phyloP scores from a whole-genome alignment of 1,140 invertebrate genomes.

The Heliothis subflexa region DNA sequence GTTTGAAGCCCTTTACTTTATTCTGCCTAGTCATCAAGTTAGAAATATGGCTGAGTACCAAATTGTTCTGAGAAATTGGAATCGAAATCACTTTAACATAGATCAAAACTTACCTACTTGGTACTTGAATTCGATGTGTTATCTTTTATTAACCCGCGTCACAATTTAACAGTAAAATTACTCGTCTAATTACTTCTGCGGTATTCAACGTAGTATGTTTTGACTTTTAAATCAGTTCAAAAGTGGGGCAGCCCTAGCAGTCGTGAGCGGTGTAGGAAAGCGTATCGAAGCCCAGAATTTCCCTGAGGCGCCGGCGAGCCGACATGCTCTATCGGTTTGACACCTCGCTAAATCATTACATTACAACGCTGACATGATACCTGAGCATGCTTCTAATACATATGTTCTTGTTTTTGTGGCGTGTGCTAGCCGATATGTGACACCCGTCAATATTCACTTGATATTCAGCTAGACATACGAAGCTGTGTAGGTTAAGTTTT shows the following conservation, averaged over 20 bases:
- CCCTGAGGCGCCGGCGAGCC: slow-evolving; percentile 47
- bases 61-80: too few relatives aligned
- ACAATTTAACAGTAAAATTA: not conserved
- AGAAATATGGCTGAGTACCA: too few relatives aligned
- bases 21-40: too few relatives aligned
- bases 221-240: slow-evolving; percentile 13
- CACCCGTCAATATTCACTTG: not conserved
- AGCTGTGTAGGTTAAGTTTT: too few relatives aligned
- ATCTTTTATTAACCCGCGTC: not conserved
- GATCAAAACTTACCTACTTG: too few relatives aligned
- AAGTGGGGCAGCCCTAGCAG: slow-evolving; percentile 33
- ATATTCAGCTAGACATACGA: too few relatives aligned
- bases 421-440: not conserved
- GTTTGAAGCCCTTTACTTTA: too few relatives aligned
- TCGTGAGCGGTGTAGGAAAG: slow-evolving; percentile 53
- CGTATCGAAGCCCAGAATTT: slow-evolving; percentile 54
- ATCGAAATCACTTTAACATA: too few relatives aligned
- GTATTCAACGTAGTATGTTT: not conserved
- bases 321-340: slow-evolving; percentile 49
- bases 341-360: slow-evolving; percentile 41
- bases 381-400: slow-evolving; percentile 6
- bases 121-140: too few relatives aligned
- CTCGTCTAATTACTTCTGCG: slow-evolving; percentile 21
- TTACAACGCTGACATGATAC: slow-evolving; percentile 6
- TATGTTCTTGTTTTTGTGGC: slow-evolving; percentile 3